phyloP scores from a whole-genome alignment of 2,888 invertebrate genomes.

The Adela reaumurella region DNA sequence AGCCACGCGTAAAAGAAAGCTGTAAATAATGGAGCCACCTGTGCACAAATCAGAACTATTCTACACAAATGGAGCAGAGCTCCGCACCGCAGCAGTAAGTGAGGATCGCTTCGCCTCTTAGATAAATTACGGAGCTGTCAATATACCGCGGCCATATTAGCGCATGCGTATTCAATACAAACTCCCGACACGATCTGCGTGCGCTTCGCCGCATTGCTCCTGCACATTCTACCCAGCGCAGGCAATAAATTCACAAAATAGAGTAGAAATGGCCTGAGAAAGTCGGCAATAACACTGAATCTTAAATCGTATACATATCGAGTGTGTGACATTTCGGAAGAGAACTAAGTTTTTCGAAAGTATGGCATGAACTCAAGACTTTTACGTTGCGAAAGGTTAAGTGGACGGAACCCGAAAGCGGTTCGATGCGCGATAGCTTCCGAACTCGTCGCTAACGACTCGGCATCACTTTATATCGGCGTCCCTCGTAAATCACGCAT shows the following conservation, averaged over 20 bases:
- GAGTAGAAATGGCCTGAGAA: too few species aligned
- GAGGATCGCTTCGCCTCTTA: slow-evolving; percentile 33
- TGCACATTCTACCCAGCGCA: too few species aligned
- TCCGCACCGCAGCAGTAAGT: slow-evolving; percentile 7
- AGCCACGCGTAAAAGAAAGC: too few species aligned
- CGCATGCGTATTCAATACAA: slow-evolving; percentile 45
- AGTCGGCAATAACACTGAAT: too few species aligned
- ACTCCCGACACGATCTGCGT: slow-evolving; percentile 9
- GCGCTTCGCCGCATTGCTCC: background rate
- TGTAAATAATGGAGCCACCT: background rate
- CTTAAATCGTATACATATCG: too few species aligned
- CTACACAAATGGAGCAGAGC: background rate
- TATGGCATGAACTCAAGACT: too few species aligned
- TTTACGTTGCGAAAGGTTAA: too few species aligned
- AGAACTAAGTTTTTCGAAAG: too few species aligned
- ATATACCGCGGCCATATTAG: slow-evolving; percentile 42
- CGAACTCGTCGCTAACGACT: background rate
- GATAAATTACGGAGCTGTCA: slow-evolving; percentile 40
- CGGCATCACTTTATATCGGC: background rate
- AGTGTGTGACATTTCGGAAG: too few species aligned
- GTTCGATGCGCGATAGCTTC: background rate
- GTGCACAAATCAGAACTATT: background rate
- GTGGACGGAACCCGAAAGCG: too few species aligned
- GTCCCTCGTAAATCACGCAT: slow-evolving; percentile 8
- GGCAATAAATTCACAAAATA: too few species aligned